Evolutionary conservation across 1,140 invertebrate species (phyloP).

Genomic region (Aphis gossypii): DNA sequence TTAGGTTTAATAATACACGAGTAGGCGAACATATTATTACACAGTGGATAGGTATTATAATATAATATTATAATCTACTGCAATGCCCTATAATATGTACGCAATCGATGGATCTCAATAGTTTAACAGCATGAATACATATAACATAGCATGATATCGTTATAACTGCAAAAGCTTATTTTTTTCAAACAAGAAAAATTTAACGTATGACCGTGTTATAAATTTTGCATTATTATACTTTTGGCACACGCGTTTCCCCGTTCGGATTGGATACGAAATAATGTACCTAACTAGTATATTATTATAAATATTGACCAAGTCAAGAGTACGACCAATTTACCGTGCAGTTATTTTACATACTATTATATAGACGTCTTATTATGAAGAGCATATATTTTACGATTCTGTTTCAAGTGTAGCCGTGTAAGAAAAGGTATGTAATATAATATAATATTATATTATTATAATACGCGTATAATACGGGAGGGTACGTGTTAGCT

Average conservation of each 20-base stretch:
- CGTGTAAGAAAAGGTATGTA: not conserved
- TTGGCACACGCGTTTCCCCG: not conserved
- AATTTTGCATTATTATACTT: not conserved
- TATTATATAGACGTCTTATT: constrained; percentile 19
- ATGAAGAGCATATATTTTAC: not conserved
- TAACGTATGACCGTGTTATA: not conserved
- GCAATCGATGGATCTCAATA: not conserved
- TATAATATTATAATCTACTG: not conserved
- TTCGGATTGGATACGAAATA: not conserved
- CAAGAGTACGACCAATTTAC: not conserved
- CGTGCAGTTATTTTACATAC: not conserved
- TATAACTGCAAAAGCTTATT: not conserved
- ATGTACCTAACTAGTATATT: not conserved
- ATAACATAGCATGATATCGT: not conserved
- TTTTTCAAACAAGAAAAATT: not conserved
- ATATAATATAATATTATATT: not conserved
- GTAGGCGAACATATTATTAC: not conserved
- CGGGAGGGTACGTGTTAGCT: not conserved
- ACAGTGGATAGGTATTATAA: not conserved
- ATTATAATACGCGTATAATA: not conserved
- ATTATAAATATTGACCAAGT: not conserved
- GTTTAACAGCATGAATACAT: not conserved
- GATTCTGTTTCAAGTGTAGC: not conserved
- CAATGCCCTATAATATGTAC: not conserved
- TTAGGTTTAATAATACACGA: not conserved